A percentile compares a stretch with the other conserved stretches of the same genome.
phyloP scores from a whole-genome alignment of 2,113 vertebrate species.

The Sylvietta virens region DNA sequence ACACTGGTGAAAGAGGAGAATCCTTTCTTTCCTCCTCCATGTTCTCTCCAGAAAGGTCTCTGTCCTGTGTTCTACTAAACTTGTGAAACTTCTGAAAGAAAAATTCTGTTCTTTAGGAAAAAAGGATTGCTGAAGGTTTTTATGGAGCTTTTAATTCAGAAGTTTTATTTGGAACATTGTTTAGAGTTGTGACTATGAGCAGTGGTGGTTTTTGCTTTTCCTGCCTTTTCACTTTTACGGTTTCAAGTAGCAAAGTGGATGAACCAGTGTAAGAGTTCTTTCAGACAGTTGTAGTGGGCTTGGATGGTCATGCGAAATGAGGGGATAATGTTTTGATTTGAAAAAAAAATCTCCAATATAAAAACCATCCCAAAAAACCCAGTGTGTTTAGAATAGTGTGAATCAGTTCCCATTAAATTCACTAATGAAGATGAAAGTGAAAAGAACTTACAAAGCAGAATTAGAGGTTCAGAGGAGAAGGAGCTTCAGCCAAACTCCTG shows the following conservation, averaged over 20 bases:
- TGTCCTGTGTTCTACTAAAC: not conserved
- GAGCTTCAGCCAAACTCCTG: not conserved
- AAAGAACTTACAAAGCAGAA: not conserved
- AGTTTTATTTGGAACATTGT: not conserved
- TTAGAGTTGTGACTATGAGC: not conserved
- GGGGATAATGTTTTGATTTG: not conserved
- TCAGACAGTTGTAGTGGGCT: not conserved
- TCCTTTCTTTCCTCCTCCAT: not conserved
- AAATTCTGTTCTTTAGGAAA: not conserved
- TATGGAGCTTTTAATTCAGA: not conserved
- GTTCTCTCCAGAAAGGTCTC: not conserved
- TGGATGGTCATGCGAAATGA: not conserved
- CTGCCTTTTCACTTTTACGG: not conserved
- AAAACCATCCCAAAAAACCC: accelerated
- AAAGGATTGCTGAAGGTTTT: not conserved
- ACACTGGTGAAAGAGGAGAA: not conserved
- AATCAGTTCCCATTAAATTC: not conserved
- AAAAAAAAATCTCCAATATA: not conserved
- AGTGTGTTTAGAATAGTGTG: not conserved
- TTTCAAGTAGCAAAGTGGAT: not conserved
- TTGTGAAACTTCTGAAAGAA: not conserved
- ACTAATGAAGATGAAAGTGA: not conserved
- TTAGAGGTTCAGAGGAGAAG: not conserved
- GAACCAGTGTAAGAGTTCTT: not conserved
- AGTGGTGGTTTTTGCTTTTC: not conserved